Evolutionary conservation across 2,797 vertebrate species (phyloP), one percentile per base, ranked within the genome.

Genomic region (Bradypodion pumilum): DNA sequence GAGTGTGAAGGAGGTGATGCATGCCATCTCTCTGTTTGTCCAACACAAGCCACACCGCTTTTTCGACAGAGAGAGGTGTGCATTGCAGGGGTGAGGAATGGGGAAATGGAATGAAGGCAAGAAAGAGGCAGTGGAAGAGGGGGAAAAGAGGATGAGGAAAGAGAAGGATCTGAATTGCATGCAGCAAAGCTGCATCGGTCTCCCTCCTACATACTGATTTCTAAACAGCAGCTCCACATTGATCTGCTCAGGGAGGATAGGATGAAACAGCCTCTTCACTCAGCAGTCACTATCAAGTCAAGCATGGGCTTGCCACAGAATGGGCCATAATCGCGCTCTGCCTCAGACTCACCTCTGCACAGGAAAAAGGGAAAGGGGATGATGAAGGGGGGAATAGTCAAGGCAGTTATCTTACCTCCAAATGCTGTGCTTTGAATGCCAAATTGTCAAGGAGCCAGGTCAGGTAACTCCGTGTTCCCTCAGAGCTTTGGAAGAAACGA

Each of bases 381-480:
- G 23, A 27, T 25, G 46, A 19, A 62, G 42, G 44, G 69, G 52
- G 7, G 15, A 49, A 23, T 73, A 23, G n/a, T 12, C 73, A 19
- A 46, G n/a, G 44, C 83, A 85, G 73, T 82, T 89, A 68, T 0
- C 93, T 93, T 94, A 94, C 93, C 92, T 92, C 46, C 0, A 29
- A 0, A 74, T 86, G 88, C 82, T 44, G 90, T 42, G 87, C 86
- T 73, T 82, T 78, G 78, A 91, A 73, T 78, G 82, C 42, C 72
- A 0, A 42, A 80, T 52, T 44, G 74, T 0, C 1, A 8, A 0
- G 82, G 72, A 76, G 78, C 32, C 59, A 10, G 78, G 72, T 81
- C 80, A 92, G 86, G 82, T 90, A 94, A 92, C 91, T 93, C 91
- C 88, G 70, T 84, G 69, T 91, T 81, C 87, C 82, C 35, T 86